Conservation (phyloP, 1,140 invertebrate species). For the Kradibia gibbosae region DNA sequence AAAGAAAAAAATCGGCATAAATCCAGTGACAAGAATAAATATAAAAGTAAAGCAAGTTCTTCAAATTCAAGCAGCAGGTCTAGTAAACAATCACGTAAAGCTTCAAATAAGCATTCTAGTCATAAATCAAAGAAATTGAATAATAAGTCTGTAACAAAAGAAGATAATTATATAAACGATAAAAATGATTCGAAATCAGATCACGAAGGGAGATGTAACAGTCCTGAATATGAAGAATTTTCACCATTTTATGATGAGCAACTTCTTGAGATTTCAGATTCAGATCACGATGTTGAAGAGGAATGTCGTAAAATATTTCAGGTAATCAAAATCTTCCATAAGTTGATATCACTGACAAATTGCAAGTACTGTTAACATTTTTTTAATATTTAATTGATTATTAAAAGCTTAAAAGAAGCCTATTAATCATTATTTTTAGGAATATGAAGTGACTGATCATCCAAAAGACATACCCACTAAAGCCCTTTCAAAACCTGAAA, state of each 20-base stretch:
- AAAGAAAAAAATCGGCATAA: conserved; percentile 53
- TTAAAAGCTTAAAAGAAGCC: neutral
- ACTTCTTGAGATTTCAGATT: conserved; percentile 64
- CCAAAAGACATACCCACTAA: conserved; percentile 57
- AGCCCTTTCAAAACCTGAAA: conserved; percentile 54
- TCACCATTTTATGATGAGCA: conserved; percentile 58
- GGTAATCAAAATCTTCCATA: conserved; percentile 61
- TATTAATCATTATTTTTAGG: conserved; percentile 54
- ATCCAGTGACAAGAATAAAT: conserved; percentile 56
- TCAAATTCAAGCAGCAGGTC: conserved; percentile 52
- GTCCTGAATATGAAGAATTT: conserved; percentile 52
- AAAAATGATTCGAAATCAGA: conserved; percentile 45
- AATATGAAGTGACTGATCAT: conserved; percentile 66
- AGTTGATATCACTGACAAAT: conserved; percentile 12
- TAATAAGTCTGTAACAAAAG: conserved; percentile 48
- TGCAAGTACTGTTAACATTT: neutral
- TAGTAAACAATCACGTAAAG: conserved; percentile 37
- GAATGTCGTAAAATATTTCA: conserved; percentile 85
- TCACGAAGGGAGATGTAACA: conserved; percentile 53
- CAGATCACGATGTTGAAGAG: conserved; percentile 77
- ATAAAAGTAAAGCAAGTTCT: conserved; percentile 56
- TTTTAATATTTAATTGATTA: too few species aligned
- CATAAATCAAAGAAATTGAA: conserved; percentile 57
- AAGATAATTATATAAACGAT: conserved; percentile 53
- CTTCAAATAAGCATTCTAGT: conserved; percentile 53